Evolutionary conservation across 1,140 invertebrate species (phyloP), one percentile per base, ranked within the genome.

Genomic region (Littorina saxatilis): DNA sequence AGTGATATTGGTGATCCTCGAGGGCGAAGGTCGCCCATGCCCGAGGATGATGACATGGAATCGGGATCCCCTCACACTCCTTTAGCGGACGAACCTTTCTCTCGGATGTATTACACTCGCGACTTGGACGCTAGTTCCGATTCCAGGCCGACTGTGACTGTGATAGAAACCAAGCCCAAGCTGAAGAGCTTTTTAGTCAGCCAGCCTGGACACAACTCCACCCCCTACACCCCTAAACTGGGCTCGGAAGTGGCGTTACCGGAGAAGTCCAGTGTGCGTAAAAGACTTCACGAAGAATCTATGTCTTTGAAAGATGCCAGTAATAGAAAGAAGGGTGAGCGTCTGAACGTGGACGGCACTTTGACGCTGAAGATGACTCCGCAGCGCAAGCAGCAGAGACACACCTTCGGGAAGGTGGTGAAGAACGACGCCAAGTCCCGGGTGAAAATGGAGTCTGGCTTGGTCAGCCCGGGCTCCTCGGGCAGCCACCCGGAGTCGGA

Each of bases 401-500:
- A 37, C 13, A 32, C 29, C 5, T 58, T 52, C 39, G 58, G 55
- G 55, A 80, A 80, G 52, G 27, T 66, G 40, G 43, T 32, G 23
- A 79, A 61, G 61, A 13, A n/a, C 23, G 63, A 66, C 35, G 50
- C 32, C 3, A 73, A 23, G 15, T n/a, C 52, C 15, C 72, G 52
- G 58, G n/a, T 61, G 11, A 75, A 77, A 29, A 43, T 80, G 61
- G 76, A 75, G 37, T 15, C 17, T 40, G 47, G n/a, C 0, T 47
- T 61, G 23, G 83, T 84, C 37, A 88, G 86, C 68, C 86, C 87
- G 40, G 87, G 87, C 77, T 88, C 88, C 32, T 83, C 87, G 13
- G 87, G 86, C 85, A 89, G 87, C 82, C 84, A 85, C 73, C 81
- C 79, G 20, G 89, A 90, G 47, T 90, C 90, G 39, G 91, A 91